phyloP scores from a whole-genome alignment of 37 sponge, comb jelly and placozoan genomes.

The Ianthella basta region DNA sequence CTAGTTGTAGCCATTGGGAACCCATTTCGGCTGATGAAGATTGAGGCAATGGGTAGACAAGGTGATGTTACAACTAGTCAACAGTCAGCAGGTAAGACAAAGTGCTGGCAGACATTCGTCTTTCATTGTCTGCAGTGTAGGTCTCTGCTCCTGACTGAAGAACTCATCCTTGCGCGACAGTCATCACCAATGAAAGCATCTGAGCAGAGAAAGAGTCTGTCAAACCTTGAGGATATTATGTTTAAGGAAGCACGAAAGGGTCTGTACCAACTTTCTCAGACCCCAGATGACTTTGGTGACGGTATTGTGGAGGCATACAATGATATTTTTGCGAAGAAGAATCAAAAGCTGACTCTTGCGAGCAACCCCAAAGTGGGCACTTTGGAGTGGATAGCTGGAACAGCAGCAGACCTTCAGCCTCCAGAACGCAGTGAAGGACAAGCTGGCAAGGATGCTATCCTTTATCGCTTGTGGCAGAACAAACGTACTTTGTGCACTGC shows the following conservation, averaged over 20 bases:
- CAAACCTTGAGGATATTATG: not conserved
- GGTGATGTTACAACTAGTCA: too few species aligned
- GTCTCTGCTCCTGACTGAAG: constrained; percentile 31
- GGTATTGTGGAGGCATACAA: not conserved
- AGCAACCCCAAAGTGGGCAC: too few species aligned
- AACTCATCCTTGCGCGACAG: not conserved
- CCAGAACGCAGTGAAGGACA: too few species aligned
- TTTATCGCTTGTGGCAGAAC: constrained; percentile 16
- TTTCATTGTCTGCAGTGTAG: constrained; percentile 54
- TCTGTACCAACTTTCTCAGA: too few species aligned
- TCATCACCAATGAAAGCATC: too few species aligned
- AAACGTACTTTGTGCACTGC: constrained; percentile 42
- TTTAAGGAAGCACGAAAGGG: not conserved
- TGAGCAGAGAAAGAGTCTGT: not conserved
- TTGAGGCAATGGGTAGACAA: constrained; percentile 35
- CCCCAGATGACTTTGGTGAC: not conserved
- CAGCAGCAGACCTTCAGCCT: too few species aligned
- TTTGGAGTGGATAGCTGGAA: too few species aligned
- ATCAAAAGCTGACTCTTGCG: not conserved
- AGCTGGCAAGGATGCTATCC: too few species aligned
- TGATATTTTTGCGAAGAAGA: not conserved
- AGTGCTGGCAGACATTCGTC: constrained; percentile 71
- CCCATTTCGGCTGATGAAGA: constrained; percentile 52
- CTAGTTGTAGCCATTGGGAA: constrained; percentile 52
- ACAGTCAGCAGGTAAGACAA: not conserved